phyloP scores from a whole-genome alignment of 2,797 vertebrate species.

The Carduelis carduelis region DNA sequence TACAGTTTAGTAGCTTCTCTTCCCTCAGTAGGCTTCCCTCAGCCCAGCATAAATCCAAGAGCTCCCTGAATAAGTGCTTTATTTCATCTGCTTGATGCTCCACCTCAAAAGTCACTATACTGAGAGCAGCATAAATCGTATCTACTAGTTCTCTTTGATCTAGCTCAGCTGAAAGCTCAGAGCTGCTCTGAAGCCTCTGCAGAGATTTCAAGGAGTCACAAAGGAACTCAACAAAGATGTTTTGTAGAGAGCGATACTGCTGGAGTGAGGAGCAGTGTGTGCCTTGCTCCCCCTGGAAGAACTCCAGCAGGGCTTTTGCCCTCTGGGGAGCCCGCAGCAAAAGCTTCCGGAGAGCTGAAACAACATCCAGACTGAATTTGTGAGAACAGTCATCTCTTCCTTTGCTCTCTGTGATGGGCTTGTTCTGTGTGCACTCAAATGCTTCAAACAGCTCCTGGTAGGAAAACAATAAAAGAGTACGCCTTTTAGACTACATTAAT shows the following conservation, averaged over 20 bases:
- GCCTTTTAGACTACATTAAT: background rate
- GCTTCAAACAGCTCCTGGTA: constrained; percentile 84
- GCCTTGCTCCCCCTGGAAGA: constrained; percentile 67
- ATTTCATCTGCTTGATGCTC: constrained; percentile 71
- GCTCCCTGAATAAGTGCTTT: constrained; percentile 81
- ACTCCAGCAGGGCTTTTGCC: constrained; percentile 81
- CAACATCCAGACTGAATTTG: constrained; percentile 71
- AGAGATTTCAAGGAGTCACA: constrained; percentile 74
- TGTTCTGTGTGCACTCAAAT: constrained; percentile 72
- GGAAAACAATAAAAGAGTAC: background rate
- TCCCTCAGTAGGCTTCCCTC: constrained; percentile 77
- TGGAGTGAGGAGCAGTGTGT: background rate
- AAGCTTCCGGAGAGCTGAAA: constrained; percentile 79
- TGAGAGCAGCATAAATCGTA: constrained; percentile 80
- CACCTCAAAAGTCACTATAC: constrained; percentile 78
- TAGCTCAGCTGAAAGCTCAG: constrained; percentile 31
- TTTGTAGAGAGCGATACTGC: constrained; percentile 70
- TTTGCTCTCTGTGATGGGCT: constrained; percentile 10
- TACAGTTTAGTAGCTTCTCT: constrained; percentile 82
- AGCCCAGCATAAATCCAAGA: constrained; percentile 79
- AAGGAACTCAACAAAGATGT: constrained; percentile 83
- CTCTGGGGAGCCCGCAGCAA: constrained; percentile 79
- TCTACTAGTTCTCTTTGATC: constrained; percentile 59
- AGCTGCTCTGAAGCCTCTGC: constrained; percentile 48
- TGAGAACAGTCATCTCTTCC: constrained; percentile 47